These are phyloP conservation scores for Mya arenaria DNA, from an alignment of 1,140 invertebrate species.

Conservation along the genomic window DNA sequence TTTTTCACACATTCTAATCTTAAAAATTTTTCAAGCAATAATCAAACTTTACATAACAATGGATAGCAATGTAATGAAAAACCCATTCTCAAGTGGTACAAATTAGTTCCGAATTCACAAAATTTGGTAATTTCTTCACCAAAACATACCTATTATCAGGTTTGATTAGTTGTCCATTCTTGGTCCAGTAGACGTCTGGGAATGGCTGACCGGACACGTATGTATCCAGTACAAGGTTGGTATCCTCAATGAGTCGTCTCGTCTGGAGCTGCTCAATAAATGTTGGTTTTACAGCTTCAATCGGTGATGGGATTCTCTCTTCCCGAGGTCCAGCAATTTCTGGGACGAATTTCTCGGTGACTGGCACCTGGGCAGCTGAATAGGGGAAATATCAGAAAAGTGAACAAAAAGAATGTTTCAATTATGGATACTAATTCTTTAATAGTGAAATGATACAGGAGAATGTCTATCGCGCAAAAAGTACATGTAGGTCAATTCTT, in stretches of 20 bases:
- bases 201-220: constrained; percentile 81
- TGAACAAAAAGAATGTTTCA: background rate
- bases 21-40: too few species aligned
- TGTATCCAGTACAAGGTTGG: constrained; percentile 79
- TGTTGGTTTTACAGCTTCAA: constrained; percentile 69
- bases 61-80: too few species aligned
- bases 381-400: background rate
- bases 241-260: constrained; percentile 72
- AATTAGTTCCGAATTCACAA: too few species aligned
- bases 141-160: constrained; percentile 75
- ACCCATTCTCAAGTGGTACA: too few species aligned
- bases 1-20: too few species aligned
- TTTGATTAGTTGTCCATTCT: constrained; percentile 75
- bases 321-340: constrained; percentile 54
- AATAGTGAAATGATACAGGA: background rate
- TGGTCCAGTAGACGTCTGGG: constrained; percentile 81
- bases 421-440: background rate
- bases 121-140: too few species aligned
- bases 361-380: constrained; percentile 18
- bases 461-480: too few species aligned
- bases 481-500: too few species aligned
- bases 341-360: constrained; percentile 49
- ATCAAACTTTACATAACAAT: too few species aligned
- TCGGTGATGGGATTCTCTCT: constrained; percentile 58
- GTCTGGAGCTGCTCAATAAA: constrained; percentile 84